Evolutionary conservation across 53 echinoderm and acorn worm genomes (phyloP), one percentile per base, ranked within the genome.

Genomic region (Paracentrotus lividus): DNA sequence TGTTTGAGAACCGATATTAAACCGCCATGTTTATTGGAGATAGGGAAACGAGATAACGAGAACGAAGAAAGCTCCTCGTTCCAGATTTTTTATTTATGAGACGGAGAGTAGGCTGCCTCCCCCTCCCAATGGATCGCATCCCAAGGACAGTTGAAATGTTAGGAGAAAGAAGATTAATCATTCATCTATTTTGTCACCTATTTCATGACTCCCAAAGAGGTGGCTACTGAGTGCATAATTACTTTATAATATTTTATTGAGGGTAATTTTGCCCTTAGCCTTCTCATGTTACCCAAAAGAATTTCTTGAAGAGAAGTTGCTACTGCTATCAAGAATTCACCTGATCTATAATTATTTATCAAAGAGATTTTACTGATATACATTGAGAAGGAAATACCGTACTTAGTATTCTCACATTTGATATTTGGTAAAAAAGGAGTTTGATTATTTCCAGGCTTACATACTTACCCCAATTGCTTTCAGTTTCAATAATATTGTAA

Each of bases 21-120:
- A 72, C 72, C 21, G 40, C 72, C 4, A 36, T 18, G 36, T 16
- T 72, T 72, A 72, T 72, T 72, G 72, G 72, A 36, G 72, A 72
- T 38, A 36, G 72, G 16, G 72, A 38, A 72, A 72, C 38, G 27
- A 72, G 72, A 72, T 72, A 72, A 72, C 40, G 4, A 72, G 72
- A 72, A 36, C 40, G 16, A 36, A 13, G 54, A 72, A 72, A 72
- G 15, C 72, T 27, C 72, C 5, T 72, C 72, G 21, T 72, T 72
- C 72, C 40, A 72, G 38, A 72, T 72, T 72, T 40, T 40, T 72
- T 72, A 72, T 72, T 72, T 72, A 72, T 72, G 72, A 72, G 18
- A 40, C 38, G 40, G 40, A 4, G 38, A 72, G 72, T 14, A 38
- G 36, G 72, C 36, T 36, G 40, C 16, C 72, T 72, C 36, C 4